Percentiles rank a stretch among this genome's conserved stretches.
phyloP scores from a whole-genome alignment of 2,113 vertebrate genomes.

The Cyrtonyx montezumae region DNA sequence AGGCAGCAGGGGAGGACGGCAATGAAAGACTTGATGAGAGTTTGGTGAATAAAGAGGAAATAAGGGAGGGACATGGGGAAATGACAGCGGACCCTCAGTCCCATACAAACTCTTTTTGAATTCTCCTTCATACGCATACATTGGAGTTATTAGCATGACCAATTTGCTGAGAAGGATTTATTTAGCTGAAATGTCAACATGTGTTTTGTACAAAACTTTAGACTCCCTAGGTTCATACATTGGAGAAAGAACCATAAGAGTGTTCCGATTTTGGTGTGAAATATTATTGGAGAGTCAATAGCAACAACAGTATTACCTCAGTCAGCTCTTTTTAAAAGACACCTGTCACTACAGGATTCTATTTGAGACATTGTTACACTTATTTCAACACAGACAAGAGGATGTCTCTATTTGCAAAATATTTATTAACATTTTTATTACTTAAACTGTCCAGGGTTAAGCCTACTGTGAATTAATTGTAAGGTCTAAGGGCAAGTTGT shows the following conservation, averaged over 20 bases:
- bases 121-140: neutral
- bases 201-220: neutral
- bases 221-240: neutral
- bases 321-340: neutral
- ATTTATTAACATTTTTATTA: conserved; percentile 59
- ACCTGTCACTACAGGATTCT: neutral
- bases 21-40: conserved; percentile 53
- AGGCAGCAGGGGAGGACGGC: conserved; percentile 36
- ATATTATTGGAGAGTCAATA: neutral
- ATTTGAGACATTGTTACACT: neutral
- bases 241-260: neutral
- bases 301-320: neutral
- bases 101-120: neutral
- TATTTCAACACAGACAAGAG: neutral
- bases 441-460: conserved; percentile 34
- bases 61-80: conserved; percentile 1
- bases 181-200: neutral
- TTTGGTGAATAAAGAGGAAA: conserved; percentile 49
- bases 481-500: conserved; percentile 51
- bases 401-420: conserved; percentile 17
- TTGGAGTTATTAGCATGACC: neutral
- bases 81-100: neutral
- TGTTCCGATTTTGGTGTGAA: neutral
- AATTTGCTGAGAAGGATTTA: conserved; percentile 15
- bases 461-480: conserved; percentile 24